Evolutionary conservation across 92 coral and sea anemone genomes (phyloP), one percentile per base, ranked within the genome.

Genomic region (Paragorgia papillata): DNA sequence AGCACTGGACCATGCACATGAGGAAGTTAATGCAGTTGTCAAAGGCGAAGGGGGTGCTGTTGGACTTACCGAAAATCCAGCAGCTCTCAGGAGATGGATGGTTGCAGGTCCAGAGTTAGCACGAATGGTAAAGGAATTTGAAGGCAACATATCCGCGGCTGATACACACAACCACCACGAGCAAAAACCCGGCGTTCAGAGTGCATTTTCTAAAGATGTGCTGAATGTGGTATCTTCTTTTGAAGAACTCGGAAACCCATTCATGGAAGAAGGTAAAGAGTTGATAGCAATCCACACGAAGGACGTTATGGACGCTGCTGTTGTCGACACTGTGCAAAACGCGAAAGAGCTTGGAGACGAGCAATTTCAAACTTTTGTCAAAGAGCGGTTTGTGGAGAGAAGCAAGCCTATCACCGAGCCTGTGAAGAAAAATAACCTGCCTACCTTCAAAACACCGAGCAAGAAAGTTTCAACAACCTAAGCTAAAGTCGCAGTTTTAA

Each of bases 11-110:
- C 92, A 88, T 26, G 83, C 82, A 32, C 92, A 85, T 49, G 85
- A 89, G 69, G 87, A 89, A 49, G 83, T 71, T 0, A 89, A 79
- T 66, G 83, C 89, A 13, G 58, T 74, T 24, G 92, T 85, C 0
- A 89, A 89, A 68, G 88, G 89, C 0, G 67, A 85, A 46, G 88
- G 85, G 19, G 89, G 92, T 59, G 87, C 89, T 50, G 89, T 82
- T 20, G 85, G 89, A 8, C 66, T 85, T 37, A 88, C 92, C 0
- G 89, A 84, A 34, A 88, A 71, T 66, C 89, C 92, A 2, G 69
- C 71, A 33, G 88, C 91, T 2, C 70, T 88, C 6, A 32, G 83
- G 69, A 75, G 82, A 80, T 88, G 92, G 92, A 81, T 88, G 89
- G 77, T 80, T 8, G 85, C 84, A 37, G 92, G 84, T 24, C 86